Percentiles rank a stretch among this genome's conserved stretches.
phyloP scores from a whole-genome alignment of 2,113 vertebrate genomes.

The Pteropus alecto region DNA sequence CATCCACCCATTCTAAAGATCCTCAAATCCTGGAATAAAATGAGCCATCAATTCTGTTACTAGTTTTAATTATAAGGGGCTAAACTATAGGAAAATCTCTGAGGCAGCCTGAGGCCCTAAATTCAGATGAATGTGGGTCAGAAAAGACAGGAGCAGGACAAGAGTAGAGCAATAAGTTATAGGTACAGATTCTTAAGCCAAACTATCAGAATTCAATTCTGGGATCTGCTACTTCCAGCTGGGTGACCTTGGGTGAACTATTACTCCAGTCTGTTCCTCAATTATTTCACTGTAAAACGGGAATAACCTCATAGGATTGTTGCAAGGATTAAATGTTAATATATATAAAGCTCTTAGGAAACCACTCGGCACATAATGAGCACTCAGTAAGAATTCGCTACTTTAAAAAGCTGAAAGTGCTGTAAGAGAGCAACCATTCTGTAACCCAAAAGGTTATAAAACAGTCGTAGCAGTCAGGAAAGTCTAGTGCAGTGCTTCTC shows the following conservation, averaged over 20 bases:
- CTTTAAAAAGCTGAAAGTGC: not conserved
- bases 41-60: not conserved
- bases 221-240: not conserved
- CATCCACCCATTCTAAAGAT: not conserved
- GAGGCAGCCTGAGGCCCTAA: not conserved
- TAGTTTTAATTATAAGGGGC: not conserved
- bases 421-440: not conserved
- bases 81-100: not conserved
- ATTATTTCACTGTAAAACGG: not conserved
- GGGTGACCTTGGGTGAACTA: not conserved
- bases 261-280: not conserved
- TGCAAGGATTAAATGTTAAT: conserved; percentile 66
- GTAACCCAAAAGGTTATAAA: not conserved
- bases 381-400: not conserved
- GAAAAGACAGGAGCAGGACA: not conserved
- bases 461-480: not conserved
- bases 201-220: not conserved
- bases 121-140: not conserved
- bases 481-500: conserved; percentile 58
- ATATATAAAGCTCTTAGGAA: conserved; percentile 14
- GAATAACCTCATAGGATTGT: conserved; percentile 6
- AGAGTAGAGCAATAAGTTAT: not conserved
- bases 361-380: not conserved
- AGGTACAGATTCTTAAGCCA: not conserved
- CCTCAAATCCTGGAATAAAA: not conserved